These are phyloP conservation scores for Pygoscelis adeliae DNA, from an alignment of 2,113 vertebrate species.

Conservation along the genomic window DNA sequence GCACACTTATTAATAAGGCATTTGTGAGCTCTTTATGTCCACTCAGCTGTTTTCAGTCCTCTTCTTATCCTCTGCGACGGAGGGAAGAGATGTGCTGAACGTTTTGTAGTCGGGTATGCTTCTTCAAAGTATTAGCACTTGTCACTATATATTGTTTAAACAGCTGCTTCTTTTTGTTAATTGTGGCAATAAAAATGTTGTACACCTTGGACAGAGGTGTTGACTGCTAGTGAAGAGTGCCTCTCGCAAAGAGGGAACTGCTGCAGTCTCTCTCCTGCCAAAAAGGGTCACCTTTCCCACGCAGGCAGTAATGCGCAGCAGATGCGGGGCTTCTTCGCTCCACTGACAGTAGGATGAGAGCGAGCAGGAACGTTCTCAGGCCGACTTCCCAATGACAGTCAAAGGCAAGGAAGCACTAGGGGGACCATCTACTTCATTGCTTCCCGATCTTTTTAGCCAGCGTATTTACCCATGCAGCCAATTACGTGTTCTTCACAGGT, in stretches of 20 bases:
- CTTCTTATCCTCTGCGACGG: neutral
- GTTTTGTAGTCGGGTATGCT: neutral
- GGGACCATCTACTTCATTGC: neutral
- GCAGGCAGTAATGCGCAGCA: neutral
- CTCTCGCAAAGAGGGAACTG: neutral
- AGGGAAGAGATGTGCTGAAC: neutral
- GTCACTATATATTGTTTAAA: neutral
- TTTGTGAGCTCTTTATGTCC: constrained; percentile 49
- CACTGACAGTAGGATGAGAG: neutral
- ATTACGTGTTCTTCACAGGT: fast-evolving
- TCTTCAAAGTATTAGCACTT: neutral
- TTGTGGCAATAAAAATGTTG: neutral
- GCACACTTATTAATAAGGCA: constrained; percentile 60
- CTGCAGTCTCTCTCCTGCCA: neutral
- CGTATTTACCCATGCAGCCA: neutral
- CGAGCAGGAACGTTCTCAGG: fast-evolving
- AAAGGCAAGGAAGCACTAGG: neutral
- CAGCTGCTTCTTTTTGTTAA: neutral
- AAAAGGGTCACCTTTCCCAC: constrained; percentile 32
- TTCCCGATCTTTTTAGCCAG: neutral
- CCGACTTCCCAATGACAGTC: neutral
- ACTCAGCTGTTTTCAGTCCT: constrained; percentile 60
- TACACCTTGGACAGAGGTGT: neutral
- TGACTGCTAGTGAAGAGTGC: neutral
- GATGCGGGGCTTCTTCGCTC: neutral